Percentiles rank a stretch among this genome's conserved stretches.
Evolutionary conservation across 2,113 vertebrate species (phyloP).

Genomic region (Butorides virescens): DNA sequence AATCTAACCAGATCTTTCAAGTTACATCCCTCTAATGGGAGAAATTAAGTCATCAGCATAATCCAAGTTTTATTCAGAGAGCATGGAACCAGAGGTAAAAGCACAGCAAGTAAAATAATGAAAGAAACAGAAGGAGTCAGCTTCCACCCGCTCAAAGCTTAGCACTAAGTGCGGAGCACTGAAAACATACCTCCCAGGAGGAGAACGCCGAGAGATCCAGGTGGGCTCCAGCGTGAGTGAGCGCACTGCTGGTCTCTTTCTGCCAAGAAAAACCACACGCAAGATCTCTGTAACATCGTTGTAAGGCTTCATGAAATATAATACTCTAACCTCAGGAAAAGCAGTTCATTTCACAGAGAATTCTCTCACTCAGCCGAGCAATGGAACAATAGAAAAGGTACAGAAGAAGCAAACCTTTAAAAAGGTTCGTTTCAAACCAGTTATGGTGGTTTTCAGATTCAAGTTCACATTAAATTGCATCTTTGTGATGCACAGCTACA

Average conservation of each 20-base stretch:
- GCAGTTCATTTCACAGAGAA: background rate
- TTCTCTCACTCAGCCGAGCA: background rate
- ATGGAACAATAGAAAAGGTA: fast-evolving
- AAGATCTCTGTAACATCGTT: background rate
- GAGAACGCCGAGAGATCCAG: conserved; percentile 98
- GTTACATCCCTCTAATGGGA: background rate
- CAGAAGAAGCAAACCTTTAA: background rate
- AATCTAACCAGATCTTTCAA: background rate
- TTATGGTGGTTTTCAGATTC: background rate
- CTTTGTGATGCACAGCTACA: background rate
- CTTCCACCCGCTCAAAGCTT: background rate
- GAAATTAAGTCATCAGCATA: background rate
- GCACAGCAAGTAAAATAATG: background rate
- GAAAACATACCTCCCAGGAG: conserved; percentile 90
- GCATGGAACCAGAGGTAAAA: background rate
- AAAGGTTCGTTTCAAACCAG: fast-evolving
- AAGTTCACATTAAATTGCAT: background rate
- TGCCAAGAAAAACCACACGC: conserved; percentile 39
- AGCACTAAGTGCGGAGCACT: background rate
- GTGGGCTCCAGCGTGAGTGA: conserved; percentile 96
- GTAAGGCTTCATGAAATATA: background rate
- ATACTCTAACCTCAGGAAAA: background rate
- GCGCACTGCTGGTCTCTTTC: conserved; percentile 98
- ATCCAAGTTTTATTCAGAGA: background rate
- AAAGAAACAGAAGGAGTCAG: background rate